These are phyloP conservation scores for Cosmopolites sordidus DNA, from an alignment of 2,888 invertebrate genomes.

Conservation along the genomic window DNA sequence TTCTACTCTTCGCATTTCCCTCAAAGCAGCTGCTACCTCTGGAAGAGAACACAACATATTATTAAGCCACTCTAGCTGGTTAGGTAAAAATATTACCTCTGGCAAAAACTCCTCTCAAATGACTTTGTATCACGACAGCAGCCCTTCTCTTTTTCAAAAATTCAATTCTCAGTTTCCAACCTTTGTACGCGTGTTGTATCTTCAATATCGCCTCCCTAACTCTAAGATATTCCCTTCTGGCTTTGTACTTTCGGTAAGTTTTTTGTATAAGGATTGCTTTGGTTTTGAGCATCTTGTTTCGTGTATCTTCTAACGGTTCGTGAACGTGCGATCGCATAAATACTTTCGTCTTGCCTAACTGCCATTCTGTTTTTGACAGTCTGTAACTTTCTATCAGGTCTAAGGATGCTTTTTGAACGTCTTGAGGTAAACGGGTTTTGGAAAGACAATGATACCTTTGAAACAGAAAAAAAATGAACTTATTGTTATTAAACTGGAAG, in stretches of 20 bases:
- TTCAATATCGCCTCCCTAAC: constrained; percentile 65
- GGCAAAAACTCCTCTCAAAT: constrained; percentile 84
- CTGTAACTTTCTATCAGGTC: constrained; percentile 60
- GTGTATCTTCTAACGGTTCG: constrained; percentile 76
- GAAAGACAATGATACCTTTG: constrained; percentile 69
- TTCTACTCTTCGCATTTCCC: constrained; percentile 83
- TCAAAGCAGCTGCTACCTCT: constrained; percentile 79
- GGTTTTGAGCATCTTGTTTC: constrained; percentile 64
- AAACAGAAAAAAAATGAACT: not conserved
- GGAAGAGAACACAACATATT: not conserved
- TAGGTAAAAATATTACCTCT: constrained; percentile 44
- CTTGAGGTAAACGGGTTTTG: constrained; percentile 49
- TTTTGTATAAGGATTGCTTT: constrained; percentile 75
- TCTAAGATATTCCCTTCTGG: constrained; percentile 62
- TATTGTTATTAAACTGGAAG: too few species aligned
- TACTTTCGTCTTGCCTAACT: constrained; percentile 81
- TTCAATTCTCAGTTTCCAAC: constrained; percentile 77
- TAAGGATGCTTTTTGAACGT: constrained; percentile 48
- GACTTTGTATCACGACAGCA: constrained; percentile 80
- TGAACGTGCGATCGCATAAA: constrained; percentile 79
- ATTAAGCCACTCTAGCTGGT: not conserved
- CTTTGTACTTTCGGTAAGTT: constrained; percentile 62
- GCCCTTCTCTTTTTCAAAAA: constrained; percentile 79
- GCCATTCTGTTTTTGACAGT: constrained; percentile 76
- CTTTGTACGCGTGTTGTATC: constrained; percentile 80